These are phyloP conservation scores for Drosophila novamexicana DNA, from an alignment of 1,140 invertebrate genomes.

Conservation along the genomic window DNA sequence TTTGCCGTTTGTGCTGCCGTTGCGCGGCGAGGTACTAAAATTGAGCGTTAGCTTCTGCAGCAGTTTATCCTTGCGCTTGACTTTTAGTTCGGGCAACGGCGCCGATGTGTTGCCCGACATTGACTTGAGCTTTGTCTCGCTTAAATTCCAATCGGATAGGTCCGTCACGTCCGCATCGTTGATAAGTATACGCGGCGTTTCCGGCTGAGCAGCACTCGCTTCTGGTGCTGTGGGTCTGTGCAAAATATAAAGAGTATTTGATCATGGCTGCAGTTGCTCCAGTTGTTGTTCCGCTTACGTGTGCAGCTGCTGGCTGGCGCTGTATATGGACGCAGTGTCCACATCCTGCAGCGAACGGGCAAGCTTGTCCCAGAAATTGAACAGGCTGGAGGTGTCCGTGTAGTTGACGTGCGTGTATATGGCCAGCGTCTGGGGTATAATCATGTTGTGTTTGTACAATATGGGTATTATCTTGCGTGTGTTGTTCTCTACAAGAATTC, in stretches of 20 bases:
- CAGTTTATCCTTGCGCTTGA: constrained; percentile 48
- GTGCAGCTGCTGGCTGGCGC: constrained; percentile 22
- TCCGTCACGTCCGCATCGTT: constrained; percentile 62
- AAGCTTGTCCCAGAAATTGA: constrained; percentile 88
- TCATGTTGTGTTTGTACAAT: constrained; percentile 86
- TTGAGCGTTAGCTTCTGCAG: constrained; percentile 51
- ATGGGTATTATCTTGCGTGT: constrained; percentile 88
- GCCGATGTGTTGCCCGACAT: constrained; percentile 47
- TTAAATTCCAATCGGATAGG: constrained; percentile 47
- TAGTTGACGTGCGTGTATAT: constrained; percentile 87
- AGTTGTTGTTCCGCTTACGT: constrained; percentile 37
- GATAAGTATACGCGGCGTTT: constrained; percentile 69
- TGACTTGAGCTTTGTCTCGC: constrained; percentile 27
- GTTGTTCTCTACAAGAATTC: constrained; percentile 58
- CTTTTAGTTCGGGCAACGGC: constrained; percentile 57
- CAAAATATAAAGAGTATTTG: not conserved
- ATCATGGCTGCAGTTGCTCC: not conserved
- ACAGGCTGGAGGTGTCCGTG: constrained; percentile 85
- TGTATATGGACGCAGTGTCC: constrained; percentile 53
- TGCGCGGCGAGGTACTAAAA: constrained; percentile 41
- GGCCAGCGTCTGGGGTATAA: constrained; percentile 86
- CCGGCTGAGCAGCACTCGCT: constrained; percentile 19
- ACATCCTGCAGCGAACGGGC: constrained; percentile 84
- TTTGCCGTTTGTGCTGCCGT: constrained; percentile 33
- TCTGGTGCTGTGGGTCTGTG: constrained; percentile 54